These are phyloP conservation scores for Merops nubicus DNA, from an alignment of 2,113 vertebrate species.

Conservation along the genomic window DNA sequence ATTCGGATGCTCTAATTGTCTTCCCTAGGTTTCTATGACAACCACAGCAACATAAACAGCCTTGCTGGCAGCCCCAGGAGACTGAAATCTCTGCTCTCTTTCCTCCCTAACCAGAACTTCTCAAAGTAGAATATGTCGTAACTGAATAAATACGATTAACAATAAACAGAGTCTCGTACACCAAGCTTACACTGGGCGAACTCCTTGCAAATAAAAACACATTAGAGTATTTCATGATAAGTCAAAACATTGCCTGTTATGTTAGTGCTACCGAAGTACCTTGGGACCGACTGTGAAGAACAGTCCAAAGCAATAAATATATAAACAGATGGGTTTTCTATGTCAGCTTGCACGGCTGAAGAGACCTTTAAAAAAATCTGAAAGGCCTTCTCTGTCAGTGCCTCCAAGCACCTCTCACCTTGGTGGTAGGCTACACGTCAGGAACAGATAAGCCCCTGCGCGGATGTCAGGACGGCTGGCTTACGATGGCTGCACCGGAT, in stretches of 20 bases:
- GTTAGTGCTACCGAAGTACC: neutral
- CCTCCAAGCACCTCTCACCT: neutral
- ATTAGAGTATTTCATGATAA: neutral
- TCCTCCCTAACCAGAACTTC: neutral
- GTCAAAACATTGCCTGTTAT: neutral
- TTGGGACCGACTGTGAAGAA: neutral
- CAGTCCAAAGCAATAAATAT: neutral
- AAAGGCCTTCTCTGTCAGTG: neutral
- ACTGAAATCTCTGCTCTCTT: constrained; percentile 19
- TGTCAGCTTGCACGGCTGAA: neutral
- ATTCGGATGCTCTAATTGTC: constrained; percentile 37
- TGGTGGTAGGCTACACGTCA: neutral
- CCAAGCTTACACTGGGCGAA: neutral
- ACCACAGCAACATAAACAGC: constrained; percentile 56
- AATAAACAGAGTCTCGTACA: neutral
- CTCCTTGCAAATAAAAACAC: neutral
- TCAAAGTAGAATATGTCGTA: neutral
- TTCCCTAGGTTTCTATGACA: constrained; percentile 56
- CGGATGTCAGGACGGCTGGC: rapidly evolving
- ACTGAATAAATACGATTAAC: neutral
- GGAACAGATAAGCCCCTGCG: neutral
- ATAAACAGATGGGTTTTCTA: neutral
- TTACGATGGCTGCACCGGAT: rapidly evolving
- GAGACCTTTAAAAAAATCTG: neutral
- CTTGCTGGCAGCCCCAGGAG: constrained; percentile 41